These are phyloP conservation scores for Tachuris rubrigastra DNA, from an alignment of 2,113 vertebrate genomes.

Conservation along the genomic window DNA sequence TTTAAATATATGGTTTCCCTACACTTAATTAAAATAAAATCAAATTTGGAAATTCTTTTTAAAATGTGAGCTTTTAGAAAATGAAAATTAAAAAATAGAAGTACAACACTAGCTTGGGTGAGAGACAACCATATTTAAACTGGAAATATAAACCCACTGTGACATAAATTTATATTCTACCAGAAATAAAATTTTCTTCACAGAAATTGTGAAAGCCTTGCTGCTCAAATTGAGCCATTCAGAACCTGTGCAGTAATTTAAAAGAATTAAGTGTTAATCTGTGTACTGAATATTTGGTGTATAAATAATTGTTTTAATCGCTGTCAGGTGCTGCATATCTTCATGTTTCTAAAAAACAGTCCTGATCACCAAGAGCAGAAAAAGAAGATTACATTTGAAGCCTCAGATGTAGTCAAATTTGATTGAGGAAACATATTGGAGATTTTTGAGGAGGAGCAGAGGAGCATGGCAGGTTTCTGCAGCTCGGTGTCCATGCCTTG, in stretches of 20 bases:
- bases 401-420: neutral
- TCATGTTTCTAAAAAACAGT: neutral
- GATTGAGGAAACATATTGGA: neutral
- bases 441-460: neutral
- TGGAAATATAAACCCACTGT: neutral
- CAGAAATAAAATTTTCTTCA: neutral
- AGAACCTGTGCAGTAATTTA: neutral
- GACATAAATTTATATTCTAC: neutral
- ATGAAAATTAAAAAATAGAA: neutral
- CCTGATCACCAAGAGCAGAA: neutral
- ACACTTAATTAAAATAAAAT: neutral
- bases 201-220: neutral
- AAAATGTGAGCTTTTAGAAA: neutral
- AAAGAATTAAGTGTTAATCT: neutral
- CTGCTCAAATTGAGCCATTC: neutral
- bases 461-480: neutral
- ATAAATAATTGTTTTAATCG: neutral
- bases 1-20: neutral
- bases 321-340: neutral
- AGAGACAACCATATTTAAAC: neutral
- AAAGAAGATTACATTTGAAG: neutral
- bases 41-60: neutral
- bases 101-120: neutral
- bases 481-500: fast-evolving
- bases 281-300: neutral